Percentiles rank a stretch among this genome's conserved stretches.
Conservation (phyloP, 2,113 vertebrate genomes). For the Syngnathus scovelli region DNA sequence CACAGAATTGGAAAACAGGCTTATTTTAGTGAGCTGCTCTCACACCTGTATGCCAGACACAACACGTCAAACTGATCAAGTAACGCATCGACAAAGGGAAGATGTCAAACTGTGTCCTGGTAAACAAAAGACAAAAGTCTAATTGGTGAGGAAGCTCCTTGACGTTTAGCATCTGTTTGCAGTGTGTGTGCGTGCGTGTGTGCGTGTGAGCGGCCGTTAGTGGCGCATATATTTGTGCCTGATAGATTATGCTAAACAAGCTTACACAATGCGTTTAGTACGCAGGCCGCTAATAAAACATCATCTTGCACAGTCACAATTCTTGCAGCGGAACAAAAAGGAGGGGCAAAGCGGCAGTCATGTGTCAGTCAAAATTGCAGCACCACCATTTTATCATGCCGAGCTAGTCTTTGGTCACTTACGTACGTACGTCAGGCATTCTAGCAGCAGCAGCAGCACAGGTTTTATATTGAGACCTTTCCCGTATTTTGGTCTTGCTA, state of each 20-base stretch:
- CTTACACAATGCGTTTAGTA: slow-evolving; percentile 54
- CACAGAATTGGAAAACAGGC: slow-evolving; percentile 48
- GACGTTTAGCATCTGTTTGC: slow-evolving; percentile 35
- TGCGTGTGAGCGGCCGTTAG: background rate
- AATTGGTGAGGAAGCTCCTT: slow-evolving; percentile 40
- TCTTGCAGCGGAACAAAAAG: background rate
- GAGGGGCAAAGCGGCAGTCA: background rate
- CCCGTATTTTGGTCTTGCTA: background rate
- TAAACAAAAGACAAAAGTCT: slow-evolving; percentile 7
- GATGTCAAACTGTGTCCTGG: slow-evolving; percentile 1
- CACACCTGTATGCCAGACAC: slow-evolving; percentile 20
- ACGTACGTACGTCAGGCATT: too few relatives aligned
- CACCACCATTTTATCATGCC: background rate
- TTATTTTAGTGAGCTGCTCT: slow-evolving; percentile 46
- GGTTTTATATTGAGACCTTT: background rate
- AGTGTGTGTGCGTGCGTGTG: slow-evolving; percentile 11
- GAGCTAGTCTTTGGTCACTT: too few relatives aligned
- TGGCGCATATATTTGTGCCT: slow-evolving; percentile 34
- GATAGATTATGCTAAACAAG: slow-evolving; percentile 50
- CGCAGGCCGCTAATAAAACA: slow-evolving; percentile 44
- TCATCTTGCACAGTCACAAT: slow-evolving; percentile 55
- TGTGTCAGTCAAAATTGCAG: background rate
- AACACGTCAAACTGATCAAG: slow-evolving; percentile 28
- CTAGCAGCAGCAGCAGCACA: too few relatives aligned
- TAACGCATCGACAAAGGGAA: slow-evolving; percentile 1